Conservation (phyloP, 1,140 invertebrate species). For the Octopus sinensis region DNA sequence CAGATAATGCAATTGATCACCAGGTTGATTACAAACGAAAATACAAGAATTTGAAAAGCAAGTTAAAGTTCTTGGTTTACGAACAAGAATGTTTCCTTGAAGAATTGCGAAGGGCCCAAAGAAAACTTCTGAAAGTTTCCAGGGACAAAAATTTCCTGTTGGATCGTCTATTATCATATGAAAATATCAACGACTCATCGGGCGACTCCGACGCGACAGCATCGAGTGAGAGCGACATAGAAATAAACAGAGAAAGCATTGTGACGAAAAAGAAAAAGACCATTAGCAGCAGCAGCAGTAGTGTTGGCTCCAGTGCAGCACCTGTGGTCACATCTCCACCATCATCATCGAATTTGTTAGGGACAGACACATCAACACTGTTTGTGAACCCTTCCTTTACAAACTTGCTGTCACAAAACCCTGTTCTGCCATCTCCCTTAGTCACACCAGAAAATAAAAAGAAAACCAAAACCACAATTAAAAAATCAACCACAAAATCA, state of each 20-base stretch:
- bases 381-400: background rate
- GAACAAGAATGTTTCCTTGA: slow-evolving; percentile 94
- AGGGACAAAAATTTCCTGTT: slow-evolving; percentile 80
- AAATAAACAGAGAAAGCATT: slow-evolving; percentile 39
- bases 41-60: slow-evolving; percentile 81
- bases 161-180: slow-evolving; percentile 83
- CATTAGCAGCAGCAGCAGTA: background rate
- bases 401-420: slow-evolving; percentile 1
- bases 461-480: too few species aligned
- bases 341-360: background rate
- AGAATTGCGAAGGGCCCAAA: slow-evolving; percentile 80
- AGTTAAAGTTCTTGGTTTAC: slow-evolving; percentile 85
- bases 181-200: slow-evolving; percentile 80
- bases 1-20: slow-evolving; percentile 36
- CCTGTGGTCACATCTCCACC: background rate
- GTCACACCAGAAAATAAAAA: too few species aligned
- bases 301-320: background rate
- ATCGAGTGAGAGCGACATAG: slow-evolving; percentile 79
- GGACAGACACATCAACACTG: background rate
- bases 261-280: slow-evolving; percentile 35
- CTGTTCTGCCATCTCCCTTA: background rate
- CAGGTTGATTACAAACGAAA: slow-evolving; percentile 63
- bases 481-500: too few species aligned
- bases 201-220: slow-evolving; percentile 84
- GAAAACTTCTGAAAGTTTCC: slow-evolving; percentile 79